These are phyloP conservation scores for Acronicta alni DNA, from an alignment of 2,888 invertebrate genomes.

Conservation along the genomic window DNA sequence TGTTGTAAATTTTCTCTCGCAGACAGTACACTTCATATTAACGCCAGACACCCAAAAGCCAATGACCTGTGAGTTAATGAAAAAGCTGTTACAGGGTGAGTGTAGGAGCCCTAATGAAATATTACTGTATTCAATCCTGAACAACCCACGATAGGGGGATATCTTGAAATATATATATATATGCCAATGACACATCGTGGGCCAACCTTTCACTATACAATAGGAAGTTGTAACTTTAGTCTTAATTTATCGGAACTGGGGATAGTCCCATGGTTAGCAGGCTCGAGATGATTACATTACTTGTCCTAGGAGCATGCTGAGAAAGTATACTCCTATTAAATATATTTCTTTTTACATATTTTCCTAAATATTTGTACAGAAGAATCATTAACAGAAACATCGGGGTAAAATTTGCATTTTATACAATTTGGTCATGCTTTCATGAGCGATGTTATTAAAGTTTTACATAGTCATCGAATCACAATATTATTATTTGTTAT, in stretches of 20 bases:
- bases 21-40: slow-evolving; percentile 21
- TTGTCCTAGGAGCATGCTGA: no score
- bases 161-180: slow-evolving; percentile 34
- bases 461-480: slow-evolving; percentile 28
- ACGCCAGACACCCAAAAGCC: slow-evolving; percentile 29
- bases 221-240: no score
- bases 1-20: slow-evolving; percentile 20
- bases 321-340: no score
- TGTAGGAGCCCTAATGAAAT: slow-evolving; percentile 38
- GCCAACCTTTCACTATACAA: no score
- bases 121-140: slow-evolving; percentile 15
- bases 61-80: slow-evolving; percentile 30
- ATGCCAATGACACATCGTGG: slow-evolving; percentile 11
- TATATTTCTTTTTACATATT: no score
- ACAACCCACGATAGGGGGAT: background rate
- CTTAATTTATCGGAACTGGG: no score
- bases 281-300: no score
- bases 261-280: no score
- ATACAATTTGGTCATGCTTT: background rate
- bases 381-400: no score
- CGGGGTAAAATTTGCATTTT: no score
- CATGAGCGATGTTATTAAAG: background rate
- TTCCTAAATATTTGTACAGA: no score
- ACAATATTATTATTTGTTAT: slow-evolving; percentile 12
- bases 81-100: slow-evolving; percentile 19